Conservation (phyloP, 2,888 invertebrate genomes). For the Liposcelis brunnea region DNA sequence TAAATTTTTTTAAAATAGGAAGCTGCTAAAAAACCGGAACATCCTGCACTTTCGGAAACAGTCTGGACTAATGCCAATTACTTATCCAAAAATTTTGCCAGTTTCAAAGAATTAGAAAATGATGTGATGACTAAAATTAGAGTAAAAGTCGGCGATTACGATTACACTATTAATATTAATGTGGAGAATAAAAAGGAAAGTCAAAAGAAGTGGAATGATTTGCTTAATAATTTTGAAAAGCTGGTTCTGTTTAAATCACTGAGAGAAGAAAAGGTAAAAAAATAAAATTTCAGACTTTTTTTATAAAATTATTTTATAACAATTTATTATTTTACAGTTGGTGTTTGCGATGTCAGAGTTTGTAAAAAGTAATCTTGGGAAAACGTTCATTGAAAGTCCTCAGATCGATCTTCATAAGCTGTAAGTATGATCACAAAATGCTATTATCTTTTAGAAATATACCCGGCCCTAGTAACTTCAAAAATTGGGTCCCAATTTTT, state of each 20-base stretch:
- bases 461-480: too few relatives aligned
- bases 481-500: too few relatives aligned
- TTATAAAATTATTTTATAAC: background rate
- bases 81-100: conserved; percentile 14
- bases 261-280: conserved; percentile 48
- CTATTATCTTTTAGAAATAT: too few relatives aligned
- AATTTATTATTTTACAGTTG: conserved; percentile 26
- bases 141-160: conserved; percentile 6
- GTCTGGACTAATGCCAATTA: conserved; percentile 54
- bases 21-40: conserved; percentile 38
- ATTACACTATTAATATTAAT: conserved; percentile 1
- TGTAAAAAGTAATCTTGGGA: conserved; percentile 57
- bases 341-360: conserved; percentile 67
- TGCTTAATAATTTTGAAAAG: conserved; percentile 55
- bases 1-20: conserved; percentile 11
- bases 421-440: conserved; percentile 32
- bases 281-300: background rate
- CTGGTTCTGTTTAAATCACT: conserved; percentile 60
- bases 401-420: conserved; percentile 47
- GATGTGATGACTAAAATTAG: background rate
- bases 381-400: conserved; percentile 66
- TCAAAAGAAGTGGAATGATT: conserved; percentile 39
- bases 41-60: conserved; percentile 39
- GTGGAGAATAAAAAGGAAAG: background rate
- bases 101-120: conserved; percentile 2